Evolutionary conservation across 2,113 vertebrate genomes (phyloP), one percentile per base, ranked within the genome.

Genomic region (Manacus vitellinus): DNA sequence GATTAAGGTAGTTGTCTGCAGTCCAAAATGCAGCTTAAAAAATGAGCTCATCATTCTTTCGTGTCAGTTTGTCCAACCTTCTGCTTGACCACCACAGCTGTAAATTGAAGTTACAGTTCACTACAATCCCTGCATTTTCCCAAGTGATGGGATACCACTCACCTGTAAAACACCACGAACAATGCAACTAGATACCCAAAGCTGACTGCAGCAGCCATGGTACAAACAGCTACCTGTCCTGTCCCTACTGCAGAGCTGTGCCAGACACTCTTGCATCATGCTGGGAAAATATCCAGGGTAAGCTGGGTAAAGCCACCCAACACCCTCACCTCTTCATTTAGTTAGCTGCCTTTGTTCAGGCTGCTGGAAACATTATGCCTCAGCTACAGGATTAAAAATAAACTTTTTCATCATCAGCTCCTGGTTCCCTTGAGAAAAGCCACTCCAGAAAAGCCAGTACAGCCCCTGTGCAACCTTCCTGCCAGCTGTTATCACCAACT

Each of bases 311-410:
- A 65, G 49, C 93, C 71, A 92, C 4, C 12, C 62, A 56, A 73
- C 88, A 85, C 75, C 14, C 23, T 75, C 70, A 88, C 43, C 70
- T 85, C 74, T 68, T 72, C 66, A 46, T 58, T 65, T 59, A 91
- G 27, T 61, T 28, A 47, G 49, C 54, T 79, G 74, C 17, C n/a
- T 85, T 85, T 94, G 58, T 62, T 85, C 49, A 76, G 74, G 46
- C 68, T 89, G 46, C 68, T 94, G 77, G 62, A 82, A 96, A 72
- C 20, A 46, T 35, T 37, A 55, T 41, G 37, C n/a, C 56, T 35
- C 31, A 76, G 65, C 43, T 78, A 74, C 51, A 46, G 11, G 11
- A 78, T 65, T 94, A 88, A 95, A 97, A 96, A 96, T 88, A 93
- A 79, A 88, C 35, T 9, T 47, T 82, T 68, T 90, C 71, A 66